Evolutionary conservation across 2,797 vertebrate species (phyloP), one percentile per base, ranked within the genome.

Genomic region (Xenops minutus): DNA sequence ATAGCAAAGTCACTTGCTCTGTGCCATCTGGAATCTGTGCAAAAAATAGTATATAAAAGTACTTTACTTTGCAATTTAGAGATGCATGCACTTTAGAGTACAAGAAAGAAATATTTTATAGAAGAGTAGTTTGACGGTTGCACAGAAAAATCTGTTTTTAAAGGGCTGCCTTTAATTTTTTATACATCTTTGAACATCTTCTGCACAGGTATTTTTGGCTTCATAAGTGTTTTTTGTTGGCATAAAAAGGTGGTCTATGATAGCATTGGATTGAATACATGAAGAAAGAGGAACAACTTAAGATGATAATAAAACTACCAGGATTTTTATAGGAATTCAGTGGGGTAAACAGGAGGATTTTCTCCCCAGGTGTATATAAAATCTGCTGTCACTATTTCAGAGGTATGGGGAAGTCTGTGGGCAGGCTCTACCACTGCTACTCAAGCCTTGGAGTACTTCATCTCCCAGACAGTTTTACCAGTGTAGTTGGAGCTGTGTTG

Each of bases 11-110:
- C 72, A 88, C 66, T 95, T 73, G 32, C 46, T 95, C 56, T 59
- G 59, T 81, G 73, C 85, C 78, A 83, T 96, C 89, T 95, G 95
- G 85, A 90, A 93, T 77, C 83, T 77, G 66, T 84, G 58, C 49
- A 83, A 77, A 46, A 92, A 92, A 82, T 58, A 89, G 58, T 62
- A 58, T 58, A 37, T 23, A 48, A 84, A 91, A 85, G 16, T 79
- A 88, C 36, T 95, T 67, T n/a, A 56, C 62, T 64, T 86, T 91
- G 76, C 79, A 83, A 62, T 84, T 91, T 63, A 49, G 46, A 59
- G 76, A 78, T 49, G 12, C 18, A 7, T n/a, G 64, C 52, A 58
- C 54, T 93, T 92, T 21, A 75, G 77, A 91, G 69, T 55, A 59
- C 54, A 69, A 82, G 84, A 54, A 87, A 78, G 26, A 74, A 74